Evolutionary conservation across 2,797 vertebrate genomes (phyloP).

Genomic region (Pangasius sanitwongsei): DNA sequence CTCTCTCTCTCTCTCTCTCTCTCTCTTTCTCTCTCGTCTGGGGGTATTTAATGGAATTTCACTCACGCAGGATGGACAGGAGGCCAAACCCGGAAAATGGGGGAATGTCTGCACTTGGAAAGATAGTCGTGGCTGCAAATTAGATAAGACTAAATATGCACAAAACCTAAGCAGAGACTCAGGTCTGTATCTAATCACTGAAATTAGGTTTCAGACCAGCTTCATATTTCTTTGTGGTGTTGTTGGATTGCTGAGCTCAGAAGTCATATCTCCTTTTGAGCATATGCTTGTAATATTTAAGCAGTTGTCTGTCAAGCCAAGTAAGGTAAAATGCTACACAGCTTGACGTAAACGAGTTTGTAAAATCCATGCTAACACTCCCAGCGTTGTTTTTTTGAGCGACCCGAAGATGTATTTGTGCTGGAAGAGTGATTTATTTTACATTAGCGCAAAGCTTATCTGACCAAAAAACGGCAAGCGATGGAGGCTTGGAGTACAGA

Average conservation of each 20-base stretch:
- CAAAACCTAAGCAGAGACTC: neutral
- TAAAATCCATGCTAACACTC: neutral
- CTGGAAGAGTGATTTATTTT: neutral
- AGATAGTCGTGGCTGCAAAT: constrained; percentile 15
- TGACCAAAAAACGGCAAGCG: neutral
- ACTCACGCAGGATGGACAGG: constrained; percentile 9
- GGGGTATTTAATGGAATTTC: constrained; percentile 30
- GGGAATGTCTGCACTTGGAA: neutral
- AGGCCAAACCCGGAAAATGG: constrained; percentile 18
- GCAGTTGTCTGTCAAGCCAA: constrained; percentile 13
- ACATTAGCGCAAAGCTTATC: neutral
- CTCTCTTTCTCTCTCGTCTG: constrained; percentile 53
- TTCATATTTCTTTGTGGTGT: constrained; percentile 19
- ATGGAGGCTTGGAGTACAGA: neutral
- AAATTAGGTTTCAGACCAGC: constrained; percentile 1
- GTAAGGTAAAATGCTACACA: constrained; percentile 19
- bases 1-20: constrained; percentile 42
- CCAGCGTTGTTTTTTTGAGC: neutral
- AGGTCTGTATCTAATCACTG: constrained; percentile 25
- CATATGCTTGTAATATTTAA: constrained; percentile 19
- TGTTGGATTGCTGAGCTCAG: neutral
- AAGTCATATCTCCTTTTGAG: constrained; percentile 31
- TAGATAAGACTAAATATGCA: constrained; percentile 33
- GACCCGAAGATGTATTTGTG: neutral
- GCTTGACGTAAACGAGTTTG: neutral